A percentile compares a stretch with the other conserved stretches of the same genome.
Evolutionary conservation across 2,113 vertebrate genomes (phyloP).

Genomic region (Calidris pygmaea): DNA sequence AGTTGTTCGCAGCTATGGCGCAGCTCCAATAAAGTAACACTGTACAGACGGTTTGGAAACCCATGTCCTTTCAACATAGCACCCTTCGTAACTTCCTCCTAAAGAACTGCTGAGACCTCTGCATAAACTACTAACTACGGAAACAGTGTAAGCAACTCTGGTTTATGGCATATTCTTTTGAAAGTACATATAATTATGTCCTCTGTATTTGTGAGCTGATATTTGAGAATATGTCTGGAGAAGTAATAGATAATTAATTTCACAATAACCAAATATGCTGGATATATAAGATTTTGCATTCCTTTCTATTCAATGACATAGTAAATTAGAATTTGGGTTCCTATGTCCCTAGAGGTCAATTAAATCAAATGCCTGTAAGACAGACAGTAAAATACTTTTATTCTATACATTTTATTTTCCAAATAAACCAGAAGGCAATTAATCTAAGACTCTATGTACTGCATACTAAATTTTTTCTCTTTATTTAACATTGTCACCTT

Average conservation of each 20-base stretch:
- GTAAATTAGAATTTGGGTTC: conserved; percentile 36
- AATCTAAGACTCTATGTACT: neutral
- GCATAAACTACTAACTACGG: neutral
- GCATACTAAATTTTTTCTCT: conserved; percentile 4
- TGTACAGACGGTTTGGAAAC: neutral
- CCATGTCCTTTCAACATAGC: neutral
- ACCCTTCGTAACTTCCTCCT: neutral
- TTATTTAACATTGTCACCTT: neutral
- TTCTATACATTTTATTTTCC: neutral
- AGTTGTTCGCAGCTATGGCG: neutral
- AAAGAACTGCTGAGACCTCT: neutral
- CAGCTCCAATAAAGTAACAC: neutral
- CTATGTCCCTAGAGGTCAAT: conserved; percentile 41
- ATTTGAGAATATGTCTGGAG: neutral
- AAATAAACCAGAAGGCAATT: conserved; percentile 39
- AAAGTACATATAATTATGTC: neutral
- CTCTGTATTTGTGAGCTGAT: neutral
- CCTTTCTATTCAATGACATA: conserved; percentile 31
- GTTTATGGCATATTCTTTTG: neutral
- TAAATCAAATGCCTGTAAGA: conserved; percentile 44
- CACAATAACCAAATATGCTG: neutral
- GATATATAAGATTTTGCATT: neutral
- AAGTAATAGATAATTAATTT: conserved; percentile 1
- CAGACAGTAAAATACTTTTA: conserved; percentile 5
- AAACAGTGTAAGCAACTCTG: neutral